A percentile compares a stretch with the other conserved stretches of the same genome.
These are phyloP conservation scores for Dasyurus viverrinus DNA, from an alignment of 2,113 vertebrate species.

Conservation along the genomic window DNA sequence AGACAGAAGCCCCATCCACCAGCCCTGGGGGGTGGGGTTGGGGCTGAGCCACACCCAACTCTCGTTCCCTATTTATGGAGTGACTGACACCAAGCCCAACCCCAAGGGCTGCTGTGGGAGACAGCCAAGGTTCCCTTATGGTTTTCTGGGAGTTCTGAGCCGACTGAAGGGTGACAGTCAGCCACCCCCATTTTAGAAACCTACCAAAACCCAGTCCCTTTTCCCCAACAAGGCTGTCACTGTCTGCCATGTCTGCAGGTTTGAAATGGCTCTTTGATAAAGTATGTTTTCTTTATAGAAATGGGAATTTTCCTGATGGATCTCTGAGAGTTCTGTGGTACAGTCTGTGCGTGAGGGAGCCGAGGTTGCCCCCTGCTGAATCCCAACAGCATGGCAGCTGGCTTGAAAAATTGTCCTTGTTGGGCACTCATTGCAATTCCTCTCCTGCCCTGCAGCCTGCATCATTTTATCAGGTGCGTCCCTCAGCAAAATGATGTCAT, in stretches of 20 bases:
- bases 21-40: background rate
- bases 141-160: background rate
- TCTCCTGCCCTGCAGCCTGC: conserved; percentile 1
- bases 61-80: background rate
- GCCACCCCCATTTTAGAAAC: background rate
- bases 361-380: background rate
- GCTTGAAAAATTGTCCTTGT: background rate
- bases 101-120: background rate
- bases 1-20: background rate
- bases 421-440: background rate
- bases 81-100: background rate
- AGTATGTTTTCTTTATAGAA: background rate
- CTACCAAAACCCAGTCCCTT: background rate
- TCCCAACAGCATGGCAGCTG: background rate
- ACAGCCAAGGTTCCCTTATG: background rate
- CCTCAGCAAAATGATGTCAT: background rate
- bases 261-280: background rate
- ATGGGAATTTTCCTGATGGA: background rate
- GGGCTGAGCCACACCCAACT: background rate
- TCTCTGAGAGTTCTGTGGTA: background rate
- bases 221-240: background rate
- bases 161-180: background rate
- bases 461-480: background rate
- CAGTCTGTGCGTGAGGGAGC: background rate
- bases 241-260: background rate